Percentiles rank a stretch among this genome's conserved stretches.
Conservation (phyloP, 2,797 vertebrate genomes). For the Leptodactylus fallax region DNA sequence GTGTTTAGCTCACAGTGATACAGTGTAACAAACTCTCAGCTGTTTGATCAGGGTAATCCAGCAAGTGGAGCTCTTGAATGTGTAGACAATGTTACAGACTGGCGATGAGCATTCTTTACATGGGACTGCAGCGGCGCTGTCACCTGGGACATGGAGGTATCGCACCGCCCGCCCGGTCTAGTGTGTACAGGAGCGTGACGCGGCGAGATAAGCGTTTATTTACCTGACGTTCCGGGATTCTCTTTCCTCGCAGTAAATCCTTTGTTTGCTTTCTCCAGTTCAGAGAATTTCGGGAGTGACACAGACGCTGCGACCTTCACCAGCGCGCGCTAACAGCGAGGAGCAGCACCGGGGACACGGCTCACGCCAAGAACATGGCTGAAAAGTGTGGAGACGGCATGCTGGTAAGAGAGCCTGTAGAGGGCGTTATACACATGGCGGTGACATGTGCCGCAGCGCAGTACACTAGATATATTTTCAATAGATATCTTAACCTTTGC, state of each 20-base stretch:
- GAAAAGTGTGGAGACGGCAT: slow-evolving; percentile 81
- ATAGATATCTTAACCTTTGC: no score
- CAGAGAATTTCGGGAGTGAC: slow-evolving; percentile 18
- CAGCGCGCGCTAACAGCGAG: neutral
- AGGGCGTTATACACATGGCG: neutral
- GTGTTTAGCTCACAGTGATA: no score
- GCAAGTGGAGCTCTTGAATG: no score
- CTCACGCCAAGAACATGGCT: slow-evolving; percentile 69
- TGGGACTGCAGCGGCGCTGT: no score
- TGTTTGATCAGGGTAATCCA: no score
- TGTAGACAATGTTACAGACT: no score
- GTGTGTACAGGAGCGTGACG: neutral
- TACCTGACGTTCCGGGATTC: neutral
- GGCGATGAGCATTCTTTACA: no score
- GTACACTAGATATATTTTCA: neutral
- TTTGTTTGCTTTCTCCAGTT: slow-evolving; percentile 18
- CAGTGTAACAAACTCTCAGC: neutral
- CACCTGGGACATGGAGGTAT: no score
- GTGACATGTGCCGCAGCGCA: neutral
- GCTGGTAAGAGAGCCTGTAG: slow-evolving; percentile 76
- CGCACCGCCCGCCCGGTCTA: no score
- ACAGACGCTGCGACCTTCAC: neutral
- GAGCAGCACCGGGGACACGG: neutral
- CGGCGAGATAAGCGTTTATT: neutral
- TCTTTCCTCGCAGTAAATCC: neutral